Evolutionary conservation across 2,113 vertebrate genomes (phyloP).

Genomic region (Chauna torquata): DNA sequence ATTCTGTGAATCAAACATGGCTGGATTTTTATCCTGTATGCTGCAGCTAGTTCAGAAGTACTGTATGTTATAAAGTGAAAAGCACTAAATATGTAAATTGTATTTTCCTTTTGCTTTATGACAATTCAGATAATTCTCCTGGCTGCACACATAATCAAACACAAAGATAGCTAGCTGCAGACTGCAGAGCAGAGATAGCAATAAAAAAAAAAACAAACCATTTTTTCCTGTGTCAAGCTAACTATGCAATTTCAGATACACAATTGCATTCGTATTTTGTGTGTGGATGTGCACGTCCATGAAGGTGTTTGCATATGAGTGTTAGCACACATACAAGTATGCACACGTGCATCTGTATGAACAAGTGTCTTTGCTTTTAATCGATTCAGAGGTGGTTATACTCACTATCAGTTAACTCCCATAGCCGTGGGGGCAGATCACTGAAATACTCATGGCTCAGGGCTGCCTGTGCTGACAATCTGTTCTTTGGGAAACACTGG

Average conservation of each 20-base stretch:
- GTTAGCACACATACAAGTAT: not conserved
- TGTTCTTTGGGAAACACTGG: conserved; percentile 97
- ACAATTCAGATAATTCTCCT: conserved; percentile 74
- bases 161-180: conserved; percentile 74
- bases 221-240: conserved; percentile 74
- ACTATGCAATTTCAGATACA: conserved; percentile 62
- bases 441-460: conserved; percentile 95
- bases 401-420: conserved; percentile 94
- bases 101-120: conserved; percentile 75
- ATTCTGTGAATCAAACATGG: conserved; percentile 60
- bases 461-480: conserved; percentile 91
- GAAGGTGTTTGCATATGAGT: not conserved
- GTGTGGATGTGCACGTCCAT: not conserved
- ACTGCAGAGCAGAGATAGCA: conserved; percentile 80
- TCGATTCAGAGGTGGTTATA: conserved; percentile 21
- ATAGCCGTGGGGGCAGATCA: conserved; percentile 94
- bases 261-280: not conserved
- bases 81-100: conserved; percentile 83
- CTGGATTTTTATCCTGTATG: conserved; percentile 61
- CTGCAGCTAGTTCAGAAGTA: conserved; percentile 72
- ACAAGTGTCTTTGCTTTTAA: not conserved
- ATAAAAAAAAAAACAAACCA: conserved; percentile 61
- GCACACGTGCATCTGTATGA: not conserved
- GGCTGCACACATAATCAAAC: conserved; percentile 76
- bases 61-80: conserved; percentile 54